Conservation (phyloP, 2,888 invertebrate genomes). For the Chymomyza fuscimana region DNA sequence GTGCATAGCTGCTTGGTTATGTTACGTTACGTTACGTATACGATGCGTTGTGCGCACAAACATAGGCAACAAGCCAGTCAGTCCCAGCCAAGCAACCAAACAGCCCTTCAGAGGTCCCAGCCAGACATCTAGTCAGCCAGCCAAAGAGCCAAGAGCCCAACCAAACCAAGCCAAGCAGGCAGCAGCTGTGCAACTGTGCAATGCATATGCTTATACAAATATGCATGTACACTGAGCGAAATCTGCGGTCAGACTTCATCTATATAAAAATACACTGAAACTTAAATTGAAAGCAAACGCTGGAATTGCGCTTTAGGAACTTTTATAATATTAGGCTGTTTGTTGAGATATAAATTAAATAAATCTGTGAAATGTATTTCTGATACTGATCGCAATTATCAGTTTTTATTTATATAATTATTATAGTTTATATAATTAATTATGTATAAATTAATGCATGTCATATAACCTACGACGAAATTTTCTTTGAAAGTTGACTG, state of each 20-base stretch:
- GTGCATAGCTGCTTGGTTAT: not conserved
- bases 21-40: constrained; percentile 58
- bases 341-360: too few relatives aligned
- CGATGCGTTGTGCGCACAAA: constrained; percentile 52
- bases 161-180: constrained; percentile 50
- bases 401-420: too few relatives aligned
- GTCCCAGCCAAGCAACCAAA: not conserved
- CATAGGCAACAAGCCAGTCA: not conserved
- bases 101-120: not conserved
- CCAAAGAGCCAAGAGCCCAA: constrained; percentile 6
- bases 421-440: too few relatives aligned
- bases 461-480: too few relatives aligned
- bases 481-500: too few relatives aligned
- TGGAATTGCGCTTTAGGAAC: too few relatives aligned
- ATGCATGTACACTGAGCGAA: constrained; percentile 13
- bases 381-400: too few relatives aligned
- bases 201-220: constrained; percentile 65
- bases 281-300: not conserved
- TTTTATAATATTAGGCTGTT: too few relatives aligned
- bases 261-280: not conserved
- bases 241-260: not conserved
- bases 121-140: constrained; percentile 13
- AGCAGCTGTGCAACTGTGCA: constrained; percentile 65
- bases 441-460: too few relatives aligned
- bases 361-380: too few relatives aligned